phyloP scores from a whole-genome alignment of 2,888 invertebrate species.

The Hecatera dysodea region DNA sequence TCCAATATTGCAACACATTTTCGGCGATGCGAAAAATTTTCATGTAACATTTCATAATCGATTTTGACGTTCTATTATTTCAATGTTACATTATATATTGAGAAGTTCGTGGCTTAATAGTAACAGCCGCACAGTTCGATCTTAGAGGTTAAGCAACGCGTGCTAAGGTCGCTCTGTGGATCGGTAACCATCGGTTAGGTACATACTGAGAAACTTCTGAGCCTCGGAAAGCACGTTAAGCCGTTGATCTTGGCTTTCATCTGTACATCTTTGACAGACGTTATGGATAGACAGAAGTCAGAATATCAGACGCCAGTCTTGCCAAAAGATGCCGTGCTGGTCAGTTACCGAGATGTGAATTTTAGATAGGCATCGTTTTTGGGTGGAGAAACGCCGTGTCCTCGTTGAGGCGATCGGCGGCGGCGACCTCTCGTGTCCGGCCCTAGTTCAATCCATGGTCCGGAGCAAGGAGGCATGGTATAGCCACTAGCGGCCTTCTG shows the following conservation, averaged over 20 bases:
- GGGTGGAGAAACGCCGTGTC: too few relatives aligned
- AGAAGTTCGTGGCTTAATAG: neutral
- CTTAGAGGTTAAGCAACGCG: neutral
- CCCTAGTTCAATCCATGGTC: too few relatives aligned
- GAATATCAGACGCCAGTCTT: neutral
- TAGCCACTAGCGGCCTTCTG: too few relatives aligned
- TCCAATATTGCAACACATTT: constrained; percentile 53
- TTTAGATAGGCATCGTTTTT: too few relatives aligned
- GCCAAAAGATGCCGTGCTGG: neutral
- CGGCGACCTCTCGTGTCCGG: too few relatives aligned
- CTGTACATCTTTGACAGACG: too few relatives aligned
- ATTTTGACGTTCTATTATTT: neutral
- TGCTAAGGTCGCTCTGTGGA: neutral
- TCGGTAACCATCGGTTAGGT: too few relatives aligned
- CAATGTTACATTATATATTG: constrained; percentile 5
- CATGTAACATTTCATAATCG: constrained; percentile 17
- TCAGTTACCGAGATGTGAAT: neutral
- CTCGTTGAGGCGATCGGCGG: too few relatives aligned
- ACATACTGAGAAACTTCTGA: neutral
- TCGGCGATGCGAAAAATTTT: constrained; percentile 26
- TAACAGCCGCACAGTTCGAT: neutral
- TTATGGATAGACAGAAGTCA: neutral
- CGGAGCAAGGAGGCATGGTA: too few relatives aligned
- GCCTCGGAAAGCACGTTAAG: neutral
- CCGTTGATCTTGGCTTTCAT: neutral